phyloP scores from a whole-genome alignment of 2,888 invertebrate species.

The Malachius bipustulatus region DNA sequence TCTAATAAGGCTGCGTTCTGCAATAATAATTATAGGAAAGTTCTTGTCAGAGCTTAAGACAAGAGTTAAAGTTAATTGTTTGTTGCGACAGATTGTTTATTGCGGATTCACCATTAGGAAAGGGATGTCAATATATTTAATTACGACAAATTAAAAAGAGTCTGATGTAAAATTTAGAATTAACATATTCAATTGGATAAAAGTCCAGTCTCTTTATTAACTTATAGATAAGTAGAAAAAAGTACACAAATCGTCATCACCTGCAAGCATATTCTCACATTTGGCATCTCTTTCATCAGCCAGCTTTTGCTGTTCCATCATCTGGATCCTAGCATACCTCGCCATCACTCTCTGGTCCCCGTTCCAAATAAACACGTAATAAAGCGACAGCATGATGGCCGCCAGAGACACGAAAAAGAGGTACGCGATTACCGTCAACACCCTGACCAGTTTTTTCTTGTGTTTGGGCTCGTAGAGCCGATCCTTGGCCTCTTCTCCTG shows the following conservation, averaged over 20 bases:
- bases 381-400: constrained; percentile 84
- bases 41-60: no score
- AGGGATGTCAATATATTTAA: no score
- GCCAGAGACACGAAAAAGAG: constrained; percentile 89
- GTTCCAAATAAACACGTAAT: constrained; percentile 92
- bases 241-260: constrained; percentile 18
- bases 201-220: neutral
- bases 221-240: neutral
- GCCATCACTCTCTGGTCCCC: constrained; percentile 43
- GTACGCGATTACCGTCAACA: constrained; percentile 87
- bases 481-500: constrained; percentile 53
- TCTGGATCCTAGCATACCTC: neutral
- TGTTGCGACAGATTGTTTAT: no score
- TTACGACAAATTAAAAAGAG: no score
- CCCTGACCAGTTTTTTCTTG: constrained; percentile 77
- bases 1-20: no score
- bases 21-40: no score
- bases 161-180: no score
- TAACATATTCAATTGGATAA: constrained; percentile 1
- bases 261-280: constrained; percentile 23
- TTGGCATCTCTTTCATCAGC: constrained; percentile 2
- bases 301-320: neutral
- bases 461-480: constrained; percentile 71
- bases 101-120: no score
- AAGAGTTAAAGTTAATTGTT: no score